Evolutionary conservation across 2,888 invertebrate genomes (phyloP).

Genomic region (Eupithecia insigniata): DNA sequence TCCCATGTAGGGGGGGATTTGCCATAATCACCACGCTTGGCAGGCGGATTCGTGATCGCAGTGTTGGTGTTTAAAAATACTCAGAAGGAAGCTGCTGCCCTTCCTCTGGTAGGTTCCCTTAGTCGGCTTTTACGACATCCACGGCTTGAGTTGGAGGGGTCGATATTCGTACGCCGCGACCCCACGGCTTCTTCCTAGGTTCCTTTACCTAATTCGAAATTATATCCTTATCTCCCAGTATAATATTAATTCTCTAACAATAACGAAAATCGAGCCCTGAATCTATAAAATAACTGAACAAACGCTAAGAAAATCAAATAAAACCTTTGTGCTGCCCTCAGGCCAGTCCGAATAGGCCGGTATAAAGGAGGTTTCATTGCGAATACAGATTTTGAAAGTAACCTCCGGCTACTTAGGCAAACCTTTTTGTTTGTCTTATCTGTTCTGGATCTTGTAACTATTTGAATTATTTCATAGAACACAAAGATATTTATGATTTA

Average conservation of each 20-base stretch:
- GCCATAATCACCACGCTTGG: too few relatives aligned
- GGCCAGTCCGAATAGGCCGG: constrained; percentile 10
- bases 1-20: too few relatives aligned
- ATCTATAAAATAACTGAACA: constrained; percentile 3
- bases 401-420: background rate
- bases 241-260: background rate
- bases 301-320: constrained; percentile 14
- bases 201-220: background rate
- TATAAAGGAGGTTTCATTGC: constrained; percentile 4
- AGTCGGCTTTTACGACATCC: too few relatives aligned
- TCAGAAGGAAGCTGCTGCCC: too few relatives aligned
- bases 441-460: background rate
- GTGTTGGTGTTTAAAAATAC: too few relatives aligned
- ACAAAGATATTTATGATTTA: background rate
- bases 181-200: too few relatives aligned
- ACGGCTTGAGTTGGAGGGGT: too few relatives aligned
- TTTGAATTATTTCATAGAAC: background rate
- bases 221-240: background rate
- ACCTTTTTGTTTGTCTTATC: background rate
- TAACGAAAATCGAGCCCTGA: background rate
- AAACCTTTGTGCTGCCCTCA: constrained; percentile 11
- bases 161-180: too few relatives aligned
- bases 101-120: too few relatives aligned
- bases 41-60: too few relatives aligned
- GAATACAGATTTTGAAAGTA: background rate